Evolutionary conservation across 2,888 invertebrate genomes (phyloP), one percentile per base, ranked within the genome.

Genomic region (Phalera bucephala): DNA sequence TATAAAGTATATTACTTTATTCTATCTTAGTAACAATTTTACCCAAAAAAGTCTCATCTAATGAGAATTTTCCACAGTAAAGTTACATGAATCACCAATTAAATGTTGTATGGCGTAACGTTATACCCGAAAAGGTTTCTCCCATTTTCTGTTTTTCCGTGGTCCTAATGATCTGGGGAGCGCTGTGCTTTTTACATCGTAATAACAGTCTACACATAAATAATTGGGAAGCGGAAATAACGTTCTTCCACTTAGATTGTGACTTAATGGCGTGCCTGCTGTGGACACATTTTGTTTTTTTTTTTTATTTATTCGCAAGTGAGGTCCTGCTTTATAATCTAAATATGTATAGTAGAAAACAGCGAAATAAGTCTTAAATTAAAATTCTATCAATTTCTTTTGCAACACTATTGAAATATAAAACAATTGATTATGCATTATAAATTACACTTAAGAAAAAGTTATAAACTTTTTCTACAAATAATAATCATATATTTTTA

Each of bases 81-180:
- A 55, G 45, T 37, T 5, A 56, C 52, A 55, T 56, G 49, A 55
- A 63, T 57, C 48, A 52, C 55, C 45, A 58, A 63, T 61, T 54
- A 57, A 57, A 55, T 47, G 52, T 45, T 52, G 52, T 58, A 50
- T 56, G 48, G 43, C 38, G 56, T 58, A 53, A 60, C 43, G 43
- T 39, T 42, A 60, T 50, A 54, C 49, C 55, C 39, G 41, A 46
- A 61, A 59, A 62, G 61, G 53, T 59, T 63, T 57, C 52, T 61
- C 52, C 52, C 57, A 56, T 64, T 65, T 69, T 56, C 58, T 58
- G 54, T 57, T 64, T 53, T 67, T 52, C 59, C 51, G 45, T 46
- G 50, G 52, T 52, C 56, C 59, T 68, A 68, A 69, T 67, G 68
- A 68, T 56, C 57, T 56, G 45, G 41, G 57, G 52, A 58, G 59